Conservation (phyloP, 2,888 invertebrate genomes). For the Eupithecia inturbata region DNA sequence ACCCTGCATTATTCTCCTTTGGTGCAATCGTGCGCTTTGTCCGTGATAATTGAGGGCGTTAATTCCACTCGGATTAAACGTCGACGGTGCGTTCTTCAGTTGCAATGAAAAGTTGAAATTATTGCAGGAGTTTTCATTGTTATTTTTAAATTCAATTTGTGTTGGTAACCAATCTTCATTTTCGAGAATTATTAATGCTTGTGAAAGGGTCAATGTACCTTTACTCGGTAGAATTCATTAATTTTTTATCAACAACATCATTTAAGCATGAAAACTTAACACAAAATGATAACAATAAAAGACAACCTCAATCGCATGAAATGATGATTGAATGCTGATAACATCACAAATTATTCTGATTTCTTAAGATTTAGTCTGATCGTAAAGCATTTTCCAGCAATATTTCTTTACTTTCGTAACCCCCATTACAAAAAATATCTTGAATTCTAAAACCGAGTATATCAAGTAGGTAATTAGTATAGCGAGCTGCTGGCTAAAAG, state of each 20-base stretch:
- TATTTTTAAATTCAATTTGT: neutral
- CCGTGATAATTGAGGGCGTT: constrained; percentile 5
- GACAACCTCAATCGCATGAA: no score
- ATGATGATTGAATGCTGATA: neutral
- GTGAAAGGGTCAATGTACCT: neutral
- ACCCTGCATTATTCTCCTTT: neutral
- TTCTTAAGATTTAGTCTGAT: no score
- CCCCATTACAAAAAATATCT: no score
- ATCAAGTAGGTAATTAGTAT: no score
- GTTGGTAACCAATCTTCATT: neutral
- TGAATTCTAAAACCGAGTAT: no score
- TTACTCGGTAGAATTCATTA: no score
- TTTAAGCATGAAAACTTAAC: no score
- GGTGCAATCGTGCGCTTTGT: constrained; percentile 2
- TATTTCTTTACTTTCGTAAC: no score
- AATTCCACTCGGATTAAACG: neutral
- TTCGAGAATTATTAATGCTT: neutral
- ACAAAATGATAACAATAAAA: no score
- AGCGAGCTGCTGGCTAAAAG: no score
- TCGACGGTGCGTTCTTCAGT: constrained; percentile 15
- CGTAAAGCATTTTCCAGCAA: no score
- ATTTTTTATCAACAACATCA: no score
- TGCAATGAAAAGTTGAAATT: constrained; percentile 6
- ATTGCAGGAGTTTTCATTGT: neutral
- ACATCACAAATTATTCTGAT: neutral